Base-by-base conservation (phyloP, 2,888 invertebrate species). In the Fabriciana adippe region DNA sequence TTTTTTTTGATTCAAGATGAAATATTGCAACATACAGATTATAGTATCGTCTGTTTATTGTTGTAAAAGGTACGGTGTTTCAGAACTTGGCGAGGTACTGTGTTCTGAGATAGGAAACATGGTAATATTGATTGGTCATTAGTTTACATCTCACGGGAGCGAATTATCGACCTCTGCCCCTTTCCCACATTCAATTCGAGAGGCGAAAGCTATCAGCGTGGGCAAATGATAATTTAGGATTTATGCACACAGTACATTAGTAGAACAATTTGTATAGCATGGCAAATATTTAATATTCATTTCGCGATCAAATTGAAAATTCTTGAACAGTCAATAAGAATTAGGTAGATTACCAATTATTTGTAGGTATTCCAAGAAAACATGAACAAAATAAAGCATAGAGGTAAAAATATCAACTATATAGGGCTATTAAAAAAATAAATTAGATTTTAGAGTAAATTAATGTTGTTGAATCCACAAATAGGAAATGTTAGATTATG, bases 161-260 rank as follows among this genome's bases (percentile, higher is more conserved):
- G 78, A 82, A 85, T 82, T 82, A 79, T 79, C 82, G 87, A 88
- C 88, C 89, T 85, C 61, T 85, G 82, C 78, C 81, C 84, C 75
- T 77, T 87, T 89, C 87, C 84, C 89, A 88, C 85, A 86, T 84
- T 81, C 77, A 82, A 81, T 79, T 78, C 76, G 67, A 76, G 78
- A 82, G 81, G 83, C 81, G 87, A 89, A 90, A 89, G 89, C 85
- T 83, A 85, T 84, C 77, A 69, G 78, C 76, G 77, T 75, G 71
- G 78, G 79, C 71, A 83, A 85, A 85, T 84, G 81, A 82, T 68
- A 66, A 65, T 64, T 55, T 60, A 71, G 51, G 57, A 64, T 55
- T 45, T 55, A 63, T 61, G 60, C 45, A 57, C 62, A 8, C 35
- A 41, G 35, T 11, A 41, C 11, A 67, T 54, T 61, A 14, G 18